Evolutionary conservation across 2,888 invertebrate species (phyloP), one percentile per base, ranked within the genome.

Genomic region (Pandemis heparana): DNA sequence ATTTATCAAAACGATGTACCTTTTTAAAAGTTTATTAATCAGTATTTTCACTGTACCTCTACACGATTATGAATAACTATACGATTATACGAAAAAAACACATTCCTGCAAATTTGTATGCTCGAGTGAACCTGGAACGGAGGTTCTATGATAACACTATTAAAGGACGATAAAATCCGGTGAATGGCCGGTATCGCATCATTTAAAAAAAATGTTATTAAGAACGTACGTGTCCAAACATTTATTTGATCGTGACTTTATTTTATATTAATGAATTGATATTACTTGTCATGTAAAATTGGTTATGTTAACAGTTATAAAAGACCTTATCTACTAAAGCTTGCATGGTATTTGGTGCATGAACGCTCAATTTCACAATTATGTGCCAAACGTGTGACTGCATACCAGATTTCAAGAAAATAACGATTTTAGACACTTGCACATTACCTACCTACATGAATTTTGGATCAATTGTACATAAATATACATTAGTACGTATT

Each of bases 381-480:
- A 80, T 86, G 92, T 92, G 92, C 92, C 92, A 92, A 92, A 91
- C 78, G 64, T 81, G 81, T 78, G 79, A 85, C 79, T 80, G 66
- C 67, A 63, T 71, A 78, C 72, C 69, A 77, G 81, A 78, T 78
- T 78, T 78, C 74, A 77, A 74, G 74, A 74, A 79, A 76, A 73
- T 73, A 48, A 77, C 75, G 79, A 77, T 79, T 79, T 82, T 82
- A 76, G 71, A 83, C 82, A 82, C 79, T 77, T 81, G 82, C 84
- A 82, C 86, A 70, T 71, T 83, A 56, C 10, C 56, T 56, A 56
- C 5, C 18, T 56, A 82, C 81, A 84, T 77, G 83, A 87, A 83
- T 92, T 92, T 92, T 92, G 91, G 90, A 92, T 83, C 89, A 86
- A 89, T 63, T 92, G 92, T 92, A 92, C 91, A 92, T 92, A 91